Conservation (phyloP, 2,888 invertebrate genomes). For the Brenthis hecate region DNA sequence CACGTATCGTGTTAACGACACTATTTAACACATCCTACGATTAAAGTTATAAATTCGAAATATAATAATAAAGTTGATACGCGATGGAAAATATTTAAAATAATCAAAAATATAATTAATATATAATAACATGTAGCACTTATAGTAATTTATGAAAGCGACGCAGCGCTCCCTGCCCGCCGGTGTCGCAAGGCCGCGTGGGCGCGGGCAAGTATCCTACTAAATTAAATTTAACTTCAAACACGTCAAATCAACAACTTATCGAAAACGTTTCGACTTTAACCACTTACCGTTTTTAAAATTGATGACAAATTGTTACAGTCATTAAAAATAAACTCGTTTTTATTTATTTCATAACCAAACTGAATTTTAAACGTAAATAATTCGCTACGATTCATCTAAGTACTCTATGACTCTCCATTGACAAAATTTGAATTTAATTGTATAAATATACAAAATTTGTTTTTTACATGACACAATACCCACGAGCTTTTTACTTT, state of each 20-base stretch:
- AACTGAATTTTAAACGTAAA: too few relatives aligned
- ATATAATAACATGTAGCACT: slow-evolving; percentile 32
- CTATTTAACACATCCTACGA: slow-evolving; percentile 23
- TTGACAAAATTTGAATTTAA: too few relatives aligned
- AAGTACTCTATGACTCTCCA: too few relatives aligned
- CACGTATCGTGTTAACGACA: slow-evolving; percentile 17
- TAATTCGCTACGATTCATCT: too few relatives aligned
- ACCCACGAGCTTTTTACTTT: neutral
- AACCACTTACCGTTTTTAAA: slow-evolving; percentile 9
- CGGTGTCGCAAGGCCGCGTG: slow-evolving; percentile 32
- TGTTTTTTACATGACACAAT: neutral
- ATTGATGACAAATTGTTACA: neutral
- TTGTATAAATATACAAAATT: neutral
- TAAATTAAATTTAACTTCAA: slow-evolving; percentile 41
- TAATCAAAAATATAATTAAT: slow-evolving; percentile 31
- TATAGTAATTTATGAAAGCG: slow-evolving; percentile 28
- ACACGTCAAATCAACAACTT: slow-evolving; percentile 34
- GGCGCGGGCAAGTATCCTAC: slow-evolving; percentile 42
- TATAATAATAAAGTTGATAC: slow-evolving; percentile 29
- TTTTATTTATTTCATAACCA: too few relatives aligned
- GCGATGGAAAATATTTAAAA: slow-evolving; percentile 31
- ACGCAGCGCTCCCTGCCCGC: slow-evolving; percentile 13
- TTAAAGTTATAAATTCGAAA: slow-evolving; percentile 23
- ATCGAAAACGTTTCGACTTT: slow-evolving; percentile 31
- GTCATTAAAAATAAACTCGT: too few relatives aligned